Percentiles rank a stretch among this genome's conserved stretches.
Conservation (phyloP, 2,113 vertebrate genomes). For the Mandrillus leucophaeus region DNA sequence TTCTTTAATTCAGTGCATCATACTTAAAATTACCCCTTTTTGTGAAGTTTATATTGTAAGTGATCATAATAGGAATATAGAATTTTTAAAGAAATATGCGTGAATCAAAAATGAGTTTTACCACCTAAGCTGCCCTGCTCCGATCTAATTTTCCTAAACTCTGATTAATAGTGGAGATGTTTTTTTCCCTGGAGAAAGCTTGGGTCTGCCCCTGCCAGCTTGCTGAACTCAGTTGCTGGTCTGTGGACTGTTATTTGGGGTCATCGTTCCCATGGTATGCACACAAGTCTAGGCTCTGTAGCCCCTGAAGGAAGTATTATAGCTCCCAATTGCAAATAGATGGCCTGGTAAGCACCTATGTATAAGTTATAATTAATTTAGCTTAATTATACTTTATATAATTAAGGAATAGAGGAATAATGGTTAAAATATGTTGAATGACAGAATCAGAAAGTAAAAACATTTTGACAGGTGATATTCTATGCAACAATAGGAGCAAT, state of each 20-base stretch:
- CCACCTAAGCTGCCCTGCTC: background rate
- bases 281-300: background rate
- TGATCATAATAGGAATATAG: background rate
- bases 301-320: background rate
- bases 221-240: background rate
- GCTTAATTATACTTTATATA: constrained; percentile 50
- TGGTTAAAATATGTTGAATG: constrained; percentile 43
- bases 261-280: background rate
- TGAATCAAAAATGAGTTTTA: constrained; percentile 14
- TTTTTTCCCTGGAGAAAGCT: background rate
- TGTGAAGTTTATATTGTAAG: background rate
- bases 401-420: constrained; percentile 46
- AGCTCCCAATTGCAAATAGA: constrained; percentile 17
- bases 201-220: background rate
- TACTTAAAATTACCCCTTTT: background rate
- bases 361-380: constrained; percentile 55
- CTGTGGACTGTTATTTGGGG: background rate
- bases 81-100: constrained; percentile 2
- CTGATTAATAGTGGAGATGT: background rate
- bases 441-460: constrained; percentile 2
- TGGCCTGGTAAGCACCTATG: constrained; percentile 47
- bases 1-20: background rate
- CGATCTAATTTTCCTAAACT: background rate
- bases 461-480: background rate
- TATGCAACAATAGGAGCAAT: background rate